phyloP scores from a whole-genome alignment of 2,113 vertebrate genomes.

The Epinephelus moara region DNA sequence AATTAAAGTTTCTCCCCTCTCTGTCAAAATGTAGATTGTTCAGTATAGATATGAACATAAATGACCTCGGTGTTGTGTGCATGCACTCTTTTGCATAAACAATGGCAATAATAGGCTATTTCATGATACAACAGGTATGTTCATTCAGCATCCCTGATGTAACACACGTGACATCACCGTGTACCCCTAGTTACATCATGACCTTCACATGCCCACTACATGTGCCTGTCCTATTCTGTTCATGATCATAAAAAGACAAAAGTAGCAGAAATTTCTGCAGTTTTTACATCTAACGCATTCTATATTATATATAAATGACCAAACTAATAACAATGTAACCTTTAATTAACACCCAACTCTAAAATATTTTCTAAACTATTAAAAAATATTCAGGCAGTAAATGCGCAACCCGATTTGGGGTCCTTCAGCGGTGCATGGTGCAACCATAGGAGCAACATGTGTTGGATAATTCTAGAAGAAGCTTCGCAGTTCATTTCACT shows the following conservation, averaged over 20 bases:
- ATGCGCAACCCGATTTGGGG: neutral
- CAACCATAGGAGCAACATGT: slow-evolving; percentile 66
- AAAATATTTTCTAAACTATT: neutral
- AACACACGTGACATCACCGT: slow-evolving; percentile 57
- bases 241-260: neutral
- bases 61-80: too few species aligned
- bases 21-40: too few species aligned
- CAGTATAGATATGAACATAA: too few species aligned
- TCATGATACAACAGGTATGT: neutral
- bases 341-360: fast-evolving
- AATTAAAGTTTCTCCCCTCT: too few species aligned
- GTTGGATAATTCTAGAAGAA: slow-evolving; percentile 83
- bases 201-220: slow-evolving; percentile 78
- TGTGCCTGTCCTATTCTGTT: slow-evolving; percentile 29
- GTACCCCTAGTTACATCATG: slow-evolving; percentile 69
- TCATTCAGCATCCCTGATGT: slow-evolving; percentile 60
- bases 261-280: fast-evolving
- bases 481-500: slow-evolving; percentile 25
- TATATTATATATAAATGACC: fast-evolving
- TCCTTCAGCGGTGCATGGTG: slow-evolving; percentile 62
- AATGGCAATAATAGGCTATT: too few species aligned
- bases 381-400: slow-evolving; percentile 50
- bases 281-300: fast-evolving
- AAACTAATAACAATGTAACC: fast-evolving
- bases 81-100: too few species aligned